A percentile compares a stretch with the other conserved stretches of the same genome.
These are phyloP conservation scores for Corapipo altera DNA, from an alignment of 2,113 vertebrate species.

Conservation along the genomic window DNA sequence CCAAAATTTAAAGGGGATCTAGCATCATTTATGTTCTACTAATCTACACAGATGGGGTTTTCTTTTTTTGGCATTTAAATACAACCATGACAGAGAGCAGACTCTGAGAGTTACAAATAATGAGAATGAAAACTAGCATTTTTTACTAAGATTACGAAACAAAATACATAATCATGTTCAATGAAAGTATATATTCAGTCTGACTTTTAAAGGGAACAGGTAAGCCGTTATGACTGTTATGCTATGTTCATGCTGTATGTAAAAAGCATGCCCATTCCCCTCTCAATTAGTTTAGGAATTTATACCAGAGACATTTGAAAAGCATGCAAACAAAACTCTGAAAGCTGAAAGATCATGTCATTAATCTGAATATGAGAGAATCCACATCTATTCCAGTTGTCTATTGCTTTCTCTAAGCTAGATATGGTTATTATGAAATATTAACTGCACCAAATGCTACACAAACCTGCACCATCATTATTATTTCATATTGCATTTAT, in stretches of 20 bases:
- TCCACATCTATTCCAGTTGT: background rate
- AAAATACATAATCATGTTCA: background rate
- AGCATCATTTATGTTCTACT: background rate
- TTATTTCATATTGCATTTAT: constrained; percentile 32
- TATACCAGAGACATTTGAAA: background rate
- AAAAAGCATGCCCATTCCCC: background rate
- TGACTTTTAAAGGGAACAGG: background rate
- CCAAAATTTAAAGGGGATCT: constrained; percentile 46
- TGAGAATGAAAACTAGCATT: background rate
- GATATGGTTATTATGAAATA: constrained; percentile 27
- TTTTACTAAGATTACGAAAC: background rate
- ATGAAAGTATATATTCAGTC: background rate
- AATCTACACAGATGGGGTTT: background rate
- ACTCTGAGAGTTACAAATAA: background rate
- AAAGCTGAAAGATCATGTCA: background rate
- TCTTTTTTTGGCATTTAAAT: background rate
- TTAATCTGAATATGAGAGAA: background rate
- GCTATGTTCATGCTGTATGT: background rate
- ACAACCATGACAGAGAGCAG: background rate
- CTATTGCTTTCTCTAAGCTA: background rate
- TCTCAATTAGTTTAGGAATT: background rate
- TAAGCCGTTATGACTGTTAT: rapidly evolving
- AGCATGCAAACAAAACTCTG: background rate
- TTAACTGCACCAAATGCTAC: background rate
- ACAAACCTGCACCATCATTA: constrained; percentile 10